A percentile compares a stretch with the other conserved stretches of the same genome.
phyloP scores from a whole-genome alignment of 2,113 vertebrate species.

The Monopterus albus region DNA sequence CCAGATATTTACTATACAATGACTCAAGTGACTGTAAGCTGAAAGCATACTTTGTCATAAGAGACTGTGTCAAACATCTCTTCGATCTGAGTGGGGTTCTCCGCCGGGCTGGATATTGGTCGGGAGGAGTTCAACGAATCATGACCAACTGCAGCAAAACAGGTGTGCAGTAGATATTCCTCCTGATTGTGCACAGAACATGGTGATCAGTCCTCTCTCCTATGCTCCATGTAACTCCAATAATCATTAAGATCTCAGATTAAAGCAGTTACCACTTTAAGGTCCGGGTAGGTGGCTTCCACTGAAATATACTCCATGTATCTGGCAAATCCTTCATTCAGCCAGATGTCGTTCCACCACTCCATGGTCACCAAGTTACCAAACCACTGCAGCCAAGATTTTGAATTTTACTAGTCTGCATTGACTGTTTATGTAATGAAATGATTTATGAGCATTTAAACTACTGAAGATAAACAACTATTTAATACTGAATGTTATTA shows the following conservation, averaged over 20 bases:
- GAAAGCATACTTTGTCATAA: slow-evolving; percentile 81
- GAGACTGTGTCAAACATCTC: slow-evolving; percentile 87
- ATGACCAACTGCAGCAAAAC: slow-evolving; percentile 78
- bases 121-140: slow-evolving; percentile 85
- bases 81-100: slow-evolving; percentile 83
- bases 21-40: background rate
- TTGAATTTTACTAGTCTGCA: background rate
- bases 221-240: background rate
- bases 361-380: slow-evolving; percentile 83
- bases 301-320: slow-evolving; percentile 83
- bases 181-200: slow-evolving; percentile 70
- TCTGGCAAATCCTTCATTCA: slow-evolving; percentile 82
- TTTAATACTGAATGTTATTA: background rate
- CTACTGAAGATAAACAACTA: background rate
- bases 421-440: background rate
- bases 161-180: slow-evolving; percentile 80
- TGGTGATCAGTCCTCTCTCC: background rate
- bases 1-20: no score
- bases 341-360: slow-evolving; percentile 83
- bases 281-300: slow-evolving; percentile 76
- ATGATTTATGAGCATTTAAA: background rate
- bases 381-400: slow-evolving; percentile 75
- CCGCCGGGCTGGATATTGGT: slow-evolving; percentile 82
- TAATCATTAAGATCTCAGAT: background rate
- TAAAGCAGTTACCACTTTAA: slow-evolving; percentile 72